Evolutionary conservation across 2,113 vertebrate species (phyloP).

Genomic region (Otis tarda): DNA sequence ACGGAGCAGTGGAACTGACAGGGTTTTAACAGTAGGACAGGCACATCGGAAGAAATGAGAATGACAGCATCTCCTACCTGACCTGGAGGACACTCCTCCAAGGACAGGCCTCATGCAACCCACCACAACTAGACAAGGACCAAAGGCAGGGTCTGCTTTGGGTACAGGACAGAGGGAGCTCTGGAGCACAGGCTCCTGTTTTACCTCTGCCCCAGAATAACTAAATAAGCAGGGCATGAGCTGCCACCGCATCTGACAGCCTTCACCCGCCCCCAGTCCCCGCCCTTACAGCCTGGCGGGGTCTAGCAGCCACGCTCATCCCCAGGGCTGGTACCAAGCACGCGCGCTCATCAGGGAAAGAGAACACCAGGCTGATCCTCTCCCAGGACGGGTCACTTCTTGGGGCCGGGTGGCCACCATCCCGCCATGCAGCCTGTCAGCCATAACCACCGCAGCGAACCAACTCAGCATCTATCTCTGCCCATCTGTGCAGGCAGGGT

Average conservation of each 20-base stretch:
- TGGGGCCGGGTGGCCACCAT: neutral
- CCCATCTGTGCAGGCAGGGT: neutral
- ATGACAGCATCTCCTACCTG: neutral
- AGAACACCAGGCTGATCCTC: neutral
- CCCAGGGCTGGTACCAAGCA: neutral
- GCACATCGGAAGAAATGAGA: neutral
- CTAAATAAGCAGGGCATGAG: neutral
- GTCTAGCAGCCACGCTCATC: accelerated
- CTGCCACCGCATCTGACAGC: neutral
- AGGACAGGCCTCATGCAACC: neutral
- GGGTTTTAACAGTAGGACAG: neutral
- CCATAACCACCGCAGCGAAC: neutral
- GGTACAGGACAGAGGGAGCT: neutral
- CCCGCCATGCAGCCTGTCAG: neutral
- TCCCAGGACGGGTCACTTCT: neutral
- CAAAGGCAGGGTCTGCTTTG: neutral
- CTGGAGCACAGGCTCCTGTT: neutral
- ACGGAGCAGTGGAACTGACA: neutral
- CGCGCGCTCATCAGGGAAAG: neutral
- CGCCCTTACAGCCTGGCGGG: neutral
- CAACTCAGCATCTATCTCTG: neutral
- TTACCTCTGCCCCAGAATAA: neutral
- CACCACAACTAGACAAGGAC: neutral
- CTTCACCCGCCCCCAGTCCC: neutral
- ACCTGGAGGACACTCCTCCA: neutral